Percentiles rank a stretch among this genome's conserved stretches.
phyloP scores from a whole-genome alignment of 2,797 vertebrate species.

The Dryobates pubescens region DNA sequence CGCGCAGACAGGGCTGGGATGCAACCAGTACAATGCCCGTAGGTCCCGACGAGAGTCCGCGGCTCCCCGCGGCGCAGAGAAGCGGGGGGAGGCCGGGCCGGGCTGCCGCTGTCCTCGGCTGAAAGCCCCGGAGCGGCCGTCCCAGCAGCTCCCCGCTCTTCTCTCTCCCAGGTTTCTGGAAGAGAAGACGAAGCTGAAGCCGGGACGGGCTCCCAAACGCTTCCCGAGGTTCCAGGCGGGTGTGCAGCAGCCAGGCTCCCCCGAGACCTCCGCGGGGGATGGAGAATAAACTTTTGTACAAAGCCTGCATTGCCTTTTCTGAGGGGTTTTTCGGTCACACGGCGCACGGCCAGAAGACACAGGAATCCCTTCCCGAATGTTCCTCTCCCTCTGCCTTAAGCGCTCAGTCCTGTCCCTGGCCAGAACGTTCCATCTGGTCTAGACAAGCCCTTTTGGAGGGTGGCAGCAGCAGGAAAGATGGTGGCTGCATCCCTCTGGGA shows the following conservation, averaged over 20 bases:
- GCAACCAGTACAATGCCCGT: not conserved
- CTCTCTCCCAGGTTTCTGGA: not conserved
- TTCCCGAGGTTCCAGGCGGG: not conserved
- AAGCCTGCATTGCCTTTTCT: not conserved
- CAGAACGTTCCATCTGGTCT: not conserved
- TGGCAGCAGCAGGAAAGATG: not conserved
- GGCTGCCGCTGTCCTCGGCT: not conserved
- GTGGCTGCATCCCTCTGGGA: not conserved
- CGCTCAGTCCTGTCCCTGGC: not conserved
- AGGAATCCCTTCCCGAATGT: not conserved
- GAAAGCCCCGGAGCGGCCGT: not conserved
- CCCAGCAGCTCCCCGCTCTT: not conserved
- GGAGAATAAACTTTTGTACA: not conserved
- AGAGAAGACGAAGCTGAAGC: conserved; percentile 8
- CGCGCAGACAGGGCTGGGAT: conserved; percentile 77
- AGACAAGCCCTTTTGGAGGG: not conserved
- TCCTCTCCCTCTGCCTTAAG: not conserved
- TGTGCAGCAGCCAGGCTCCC: not conserved
- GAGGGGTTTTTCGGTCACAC: not conserved
- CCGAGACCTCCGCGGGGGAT: rapidly evolving
- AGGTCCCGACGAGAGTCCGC: not conserved
- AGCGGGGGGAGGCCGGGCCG: not conserved
- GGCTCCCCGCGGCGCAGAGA: not conserved
- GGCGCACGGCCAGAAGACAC: not conserved
- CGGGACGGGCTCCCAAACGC: not conserved